A percentile compares a stretch with the other conserved stretches of the same genome.
Conservation (phyloP, 2,888 invertebrate genomes). For the Aphidius colemani region DNA sequence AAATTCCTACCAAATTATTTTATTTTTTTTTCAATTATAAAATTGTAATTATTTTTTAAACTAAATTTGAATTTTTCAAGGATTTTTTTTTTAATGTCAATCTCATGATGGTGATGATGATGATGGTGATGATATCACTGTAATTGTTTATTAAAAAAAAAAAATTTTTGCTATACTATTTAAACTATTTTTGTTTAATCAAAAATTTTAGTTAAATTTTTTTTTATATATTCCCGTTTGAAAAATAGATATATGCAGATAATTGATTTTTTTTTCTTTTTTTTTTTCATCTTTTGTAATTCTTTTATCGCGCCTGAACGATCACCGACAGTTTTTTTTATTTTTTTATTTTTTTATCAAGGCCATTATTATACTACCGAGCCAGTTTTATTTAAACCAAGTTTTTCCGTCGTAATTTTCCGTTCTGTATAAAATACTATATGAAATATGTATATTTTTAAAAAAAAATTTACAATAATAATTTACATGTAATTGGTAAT, state of each 20-base stretch:
- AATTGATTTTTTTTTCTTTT: slow-evolving; percentile 3
- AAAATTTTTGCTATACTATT: too few species aligned
- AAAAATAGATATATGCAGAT: too few species aligned
- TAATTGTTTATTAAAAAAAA: too few species aligned
- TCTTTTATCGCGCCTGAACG: slow-evolving; percentile 7
- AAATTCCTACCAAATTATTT: slow-evolving; percentile 11
- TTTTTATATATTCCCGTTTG: too few species aligned
- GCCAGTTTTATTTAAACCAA: slow-evolving; percentile 18
- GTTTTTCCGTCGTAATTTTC: slow-evolving; percentile 27
- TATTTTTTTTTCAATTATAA: slow-evolving; percentile 3
- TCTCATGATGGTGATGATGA: too few species aligned
- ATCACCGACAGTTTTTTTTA: slow-evolving; percentile 4
- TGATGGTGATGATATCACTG: too few species aligned
- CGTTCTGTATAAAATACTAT: slow-evolving; percentile 4
- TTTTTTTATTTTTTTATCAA: slow-evolving; percentile 8
- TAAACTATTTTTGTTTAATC: too few species aligned
- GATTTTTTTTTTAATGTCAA: too few species aligned
- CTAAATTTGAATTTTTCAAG: too few species aligned
- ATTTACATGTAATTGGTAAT: too few species aligned
- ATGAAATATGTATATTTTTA: neutral
- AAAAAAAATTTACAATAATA: neutral
- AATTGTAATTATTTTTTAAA: neutral
- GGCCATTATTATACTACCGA: slow-evolving; percentile 8
- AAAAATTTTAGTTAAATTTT: too few species aligned
- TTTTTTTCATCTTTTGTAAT: slow-evolving; percentile 8